phyloP scores from a whole-genome alignment of 2,113 vertebrate species.

The Tonatia bakeri region DNA sequence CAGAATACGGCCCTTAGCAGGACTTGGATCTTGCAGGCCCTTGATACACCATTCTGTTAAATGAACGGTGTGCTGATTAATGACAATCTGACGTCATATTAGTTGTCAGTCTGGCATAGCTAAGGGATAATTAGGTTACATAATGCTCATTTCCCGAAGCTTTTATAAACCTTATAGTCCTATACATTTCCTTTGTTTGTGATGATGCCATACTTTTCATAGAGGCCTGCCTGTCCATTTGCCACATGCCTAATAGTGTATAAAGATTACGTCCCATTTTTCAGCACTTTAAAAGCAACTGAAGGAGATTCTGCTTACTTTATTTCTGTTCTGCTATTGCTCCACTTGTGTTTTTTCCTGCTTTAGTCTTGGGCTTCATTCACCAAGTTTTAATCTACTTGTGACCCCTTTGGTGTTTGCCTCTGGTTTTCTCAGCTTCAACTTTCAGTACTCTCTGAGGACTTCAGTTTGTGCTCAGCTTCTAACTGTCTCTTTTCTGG shows the following conservation, averaged over 20 bases:
- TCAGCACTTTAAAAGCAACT: background rate
- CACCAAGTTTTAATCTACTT: background rate
- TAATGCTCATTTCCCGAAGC: background rate
- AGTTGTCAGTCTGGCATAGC: background rate
- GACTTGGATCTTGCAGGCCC: background rate
- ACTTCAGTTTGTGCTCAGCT: background rate
- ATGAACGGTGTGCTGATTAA: background rate
- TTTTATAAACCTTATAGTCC: background rate
- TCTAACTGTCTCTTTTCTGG: slow-evolving; percentile 19
- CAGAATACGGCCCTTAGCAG: background rate
- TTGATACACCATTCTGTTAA: background rate
- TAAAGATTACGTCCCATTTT: background rate
- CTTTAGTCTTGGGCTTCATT: background rate
- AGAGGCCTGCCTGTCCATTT: background rate
- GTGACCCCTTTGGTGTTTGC: background rate
- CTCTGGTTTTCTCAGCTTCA: slow-evolving; percentile 3
- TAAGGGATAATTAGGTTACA: background rate
- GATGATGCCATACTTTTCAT: background rate
- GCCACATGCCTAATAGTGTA: background rate
- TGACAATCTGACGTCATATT: slow-evolving; percentile 26
- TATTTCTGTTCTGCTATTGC: background rate
- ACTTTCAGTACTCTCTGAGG: slow-evolving; percentile 9
- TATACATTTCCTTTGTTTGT: background rate
- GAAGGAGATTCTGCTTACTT: background rate
- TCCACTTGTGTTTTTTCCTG: background rate